A percentile compares a stretch with the other conserved stretches of the same genome.
These are phyloP conservation scores for Fulica atra DNA, from an alignment of 2,113 vertebrate species.

Conservation along the genomic window DNA sequence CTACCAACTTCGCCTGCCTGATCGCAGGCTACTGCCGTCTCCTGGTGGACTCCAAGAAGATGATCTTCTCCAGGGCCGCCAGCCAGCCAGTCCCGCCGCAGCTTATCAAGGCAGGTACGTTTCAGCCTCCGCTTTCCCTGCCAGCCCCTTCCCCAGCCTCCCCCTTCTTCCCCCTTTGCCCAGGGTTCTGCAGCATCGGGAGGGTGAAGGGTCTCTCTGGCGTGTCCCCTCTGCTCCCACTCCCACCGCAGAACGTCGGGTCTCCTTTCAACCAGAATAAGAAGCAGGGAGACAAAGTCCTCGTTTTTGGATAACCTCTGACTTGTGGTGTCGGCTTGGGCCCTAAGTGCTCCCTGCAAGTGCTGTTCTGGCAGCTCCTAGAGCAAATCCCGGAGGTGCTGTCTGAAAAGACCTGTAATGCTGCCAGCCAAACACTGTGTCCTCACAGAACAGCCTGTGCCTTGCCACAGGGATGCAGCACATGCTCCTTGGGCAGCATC, in stretches of 20 bases:
- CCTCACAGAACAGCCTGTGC: not conserved
- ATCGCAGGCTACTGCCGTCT: slow-evolving; percentile 98
- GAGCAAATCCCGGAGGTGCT: not conserved
- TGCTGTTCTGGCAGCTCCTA: not conserved
- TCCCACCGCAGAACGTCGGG: not conserved
- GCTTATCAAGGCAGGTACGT: slow-evolving; percentile 98
- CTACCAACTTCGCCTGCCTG: slow-evolving; percentile 95
- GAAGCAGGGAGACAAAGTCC: not conserved
- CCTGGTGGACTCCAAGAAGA: slow-evolving; percentile 94
- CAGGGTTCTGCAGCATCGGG: not conserved
- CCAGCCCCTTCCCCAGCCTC: not conserved
- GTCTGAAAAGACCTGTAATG: not conserved
- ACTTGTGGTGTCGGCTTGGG: not conserved
- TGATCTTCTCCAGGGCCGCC: slow-evolving; percentile 87
- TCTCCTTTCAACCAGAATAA: not conserved
- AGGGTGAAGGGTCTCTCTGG: not conserved
- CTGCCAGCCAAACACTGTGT: not conserved
- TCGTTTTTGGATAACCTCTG: not conserved
- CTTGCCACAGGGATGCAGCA: not conserved
- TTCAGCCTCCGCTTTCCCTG: slow-evolving; percentile 71
- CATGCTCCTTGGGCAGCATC: not conserved
- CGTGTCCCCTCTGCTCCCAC: not conserved
- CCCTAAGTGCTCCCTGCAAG: not conserved
- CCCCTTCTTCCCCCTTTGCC: accelerated
- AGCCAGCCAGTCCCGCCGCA: slow-evolving; percentile 82